These are phyloP conservation scores for Drosophila histrio DNA, from an alignment of 2,888 invertebrate species.

Conservation along the genomic window DNA sequence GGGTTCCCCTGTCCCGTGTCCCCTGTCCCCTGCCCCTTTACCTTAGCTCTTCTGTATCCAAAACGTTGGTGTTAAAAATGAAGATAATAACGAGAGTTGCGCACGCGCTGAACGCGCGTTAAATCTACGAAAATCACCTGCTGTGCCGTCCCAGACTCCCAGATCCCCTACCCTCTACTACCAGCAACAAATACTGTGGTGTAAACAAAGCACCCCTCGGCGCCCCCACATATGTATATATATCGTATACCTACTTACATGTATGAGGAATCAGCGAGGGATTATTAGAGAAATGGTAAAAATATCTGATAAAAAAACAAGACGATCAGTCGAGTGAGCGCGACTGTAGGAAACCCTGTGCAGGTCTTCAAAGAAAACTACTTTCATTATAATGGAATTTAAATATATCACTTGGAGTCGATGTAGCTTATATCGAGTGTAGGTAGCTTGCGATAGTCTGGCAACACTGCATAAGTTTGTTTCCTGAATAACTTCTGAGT, in stretches of 20 bases:
- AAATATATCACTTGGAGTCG: no score
- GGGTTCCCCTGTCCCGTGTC: slow-evolving; percentile 20
- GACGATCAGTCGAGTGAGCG: no score
- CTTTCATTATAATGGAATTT: no score
- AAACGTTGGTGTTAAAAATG: slow-evolving; percentile 74
- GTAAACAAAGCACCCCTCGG: slow-evolving; percentile 56
- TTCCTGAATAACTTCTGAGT: no score
- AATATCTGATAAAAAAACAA: no score
- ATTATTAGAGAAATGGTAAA: slow-evolving; percentile 66
- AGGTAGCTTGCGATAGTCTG: no score
- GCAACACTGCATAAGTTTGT: no score
- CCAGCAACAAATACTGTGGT: slow-evolving; percentile 42
- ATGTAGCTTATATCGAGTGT: no score
- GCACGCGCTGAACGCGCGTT: slow-evolving; percentile 59
- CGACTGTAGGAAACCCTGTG: no score
- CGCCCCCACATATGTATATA: slow-evolving; percentile 54
- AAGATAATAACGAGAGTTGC: slow-evolving; percentile 75
- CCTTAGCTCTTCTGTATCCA: not conserved
- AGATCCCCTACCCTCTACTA: not conserved
- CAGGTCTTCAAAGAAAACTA: no score
- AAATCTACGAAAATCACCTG: slow-evolving; percentile 72
- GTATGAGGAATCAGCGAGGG: not conserved
- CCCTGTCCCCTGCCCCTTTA: not conserved
- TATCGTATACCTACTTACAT: not conserved
- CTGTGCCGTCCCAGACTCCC: slow-evolving; percentile 44